Evolutionary conservation across 2,888 invertebrate species (phyloP).

Genomic region (Calameuta pallipes): DNA sequence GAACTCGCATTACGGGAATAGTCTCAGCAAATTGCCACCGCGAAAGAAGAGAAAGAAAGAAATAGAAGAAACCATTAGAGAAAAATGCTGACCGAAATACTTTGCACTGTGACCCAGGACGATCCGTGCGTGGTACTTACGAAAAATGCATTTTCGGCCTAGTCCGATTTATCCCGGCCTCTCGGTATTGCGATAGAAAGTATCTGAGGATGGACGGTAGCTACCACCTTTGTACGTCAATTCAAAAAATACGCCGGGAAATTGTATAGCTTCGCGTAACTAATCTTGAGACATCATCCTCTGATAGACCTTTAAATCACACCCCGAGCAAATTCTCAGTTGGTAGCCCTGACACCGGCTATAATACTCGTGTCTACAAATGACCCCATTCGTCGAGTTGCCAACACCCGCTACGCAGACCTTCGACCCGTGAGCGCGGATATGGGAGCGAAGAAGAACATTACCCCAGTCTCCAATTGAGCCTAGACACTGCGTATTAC

Average conservation of each 20-base stretch:
- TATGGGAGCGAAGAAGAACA: neutral
- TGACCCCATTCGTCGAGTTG: constrained; percentile 54
- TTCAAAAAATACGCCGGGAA: constrained; percentile 16
- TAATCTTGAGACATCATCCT: constrained; percentile 58
- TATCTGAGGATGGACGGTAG: neutral
- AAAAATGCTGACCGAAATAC: neutral
- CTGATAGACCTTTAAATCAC: constrained; percentile 57
- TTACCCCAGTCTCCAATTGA: neutral
- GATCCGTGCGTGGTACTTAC: neutral
- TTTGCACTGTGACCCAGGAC: neutral
- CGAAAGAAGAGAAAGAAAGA: constrained; percentile 24
- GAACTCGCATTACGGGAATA: constrained; percentile 45
- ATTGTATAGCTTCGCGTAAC: constrained; percentile 52
- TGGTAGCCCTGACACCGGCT: constrained; percentile 30
- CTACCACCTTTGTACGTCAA: neutral
- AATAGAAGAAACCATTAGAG: neutral
- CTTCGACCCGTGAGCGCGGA: neutral
- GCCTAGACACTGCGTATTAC: neutral
- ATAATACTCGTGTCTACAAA: constrained; percentile 57
- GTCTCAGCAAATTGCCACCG: constrained; percentile 36
- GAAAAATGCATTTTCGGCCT: too few species aligned
- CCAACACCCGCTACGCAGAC: constrained; percentile 35
- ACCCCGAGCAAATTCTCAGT: constrained; percentile 38
- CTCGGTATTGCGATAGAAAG: neutral
- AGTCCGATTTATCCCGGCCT: too few species aligned